These are phyloP conservation scores for Metacarcinus magister DNA, from an alignment of 2,888 invertebrate species.

Conservation along the genomic window DNA sequence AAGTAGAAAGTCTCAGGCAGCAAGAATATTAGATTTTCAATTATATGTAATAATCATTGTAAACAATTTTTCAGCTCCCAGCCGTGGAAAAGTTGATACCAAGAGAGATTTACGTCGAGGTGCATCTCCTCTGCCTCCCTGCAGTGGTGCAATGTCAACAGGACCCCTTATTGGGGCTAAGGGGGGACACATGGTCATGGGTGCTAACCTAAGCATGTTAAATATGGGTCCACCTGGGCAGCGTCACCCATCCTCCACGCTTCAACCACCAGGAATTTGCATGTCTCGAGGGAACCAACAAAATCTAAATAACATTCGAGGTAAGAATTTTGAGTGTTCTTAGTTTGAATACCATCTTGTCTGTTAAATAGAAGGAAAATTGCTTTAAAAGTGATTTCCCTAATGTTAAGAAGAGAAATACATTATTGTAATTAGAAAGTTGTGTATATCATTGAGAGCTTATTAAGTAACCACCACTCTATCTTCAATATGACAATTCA, in stretches of 20 bases:
- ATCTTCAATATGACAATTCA: no score
- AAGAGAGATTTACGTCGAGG: constrained; percentile 72
- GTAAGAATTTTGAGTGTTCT: neutral
- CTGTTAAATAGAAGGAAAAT: no score
- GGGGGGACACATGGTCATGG: constrained; percentile 56
- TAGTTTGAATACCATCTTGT: neutral
- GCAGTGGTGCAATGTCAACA: constrained; percentile 19
- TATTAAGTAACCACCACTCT: no score
- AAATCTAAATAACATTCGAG: constrained; percentile 74
- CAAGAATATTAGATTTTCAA: neutral
- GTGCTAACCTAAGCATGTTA: constrained; percentile 63
- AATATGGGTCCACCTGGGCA: constrained; percentile 73
- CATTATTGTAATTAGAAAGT: no score
- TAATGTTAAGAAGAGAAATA: no score
- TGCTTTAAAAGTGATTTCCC: no score
- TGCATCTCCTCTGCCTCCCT: constrained; percentile 71
- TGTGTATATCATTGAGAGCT: no score
- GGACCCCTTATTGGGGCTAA: constrained; percentile 22
- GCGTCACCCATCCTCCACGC: constrained; percentile 63
- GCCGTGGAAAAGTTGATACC: constrained; percentile 71
- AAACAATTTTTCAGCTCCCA: constrained; percentile 61
- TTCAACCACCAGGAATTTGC: constrained; percentile 68
- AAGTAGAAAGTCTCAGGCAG: no score
- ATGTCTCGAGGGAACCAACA: constrained; percentile 71
- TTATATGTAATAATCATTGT: neutral